Base-by-base conservation (phyloP, 2,797 vertebrate species). In the Zalophus californianus region DNA sequence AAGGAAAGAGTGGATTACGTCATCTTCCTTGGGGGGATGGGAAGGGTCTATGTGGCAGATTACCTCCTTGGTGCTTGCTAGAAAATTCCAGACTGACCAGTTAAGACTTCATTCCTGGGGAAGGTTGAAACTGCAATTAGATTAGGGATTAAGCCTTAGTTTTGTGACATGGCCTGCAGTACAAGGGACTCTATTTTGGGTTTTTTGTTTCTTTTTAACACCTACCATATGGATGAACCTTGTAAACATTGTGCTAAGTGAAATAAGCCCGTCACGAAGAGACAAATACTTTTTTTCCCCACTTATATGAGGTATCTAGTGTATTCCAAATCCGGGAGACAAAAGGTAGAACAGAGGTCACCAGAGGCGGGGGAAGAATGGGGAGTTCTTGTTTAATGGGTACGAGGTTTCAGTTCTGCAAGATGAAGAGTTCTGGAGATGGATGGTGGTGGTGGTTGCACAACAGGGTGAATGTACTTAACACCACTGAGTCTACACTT, bases 291-390 rank as follows among this genome's bases (percentile, higher is more conserved):
- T 20, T 15, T 12, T 20, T 1, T 1, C 44, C 9, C 20, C 1
- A 10, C 54, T 70, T 54, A 3, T 2, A 1, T 48, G 23, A 72
- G 11, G 29, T 50, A 35, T 32, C 62, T 60, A 2, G 25, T 82
- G 1, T 48, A 72, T 60, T 92, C 44, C 32, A 10, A 48, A 18
- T 78, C 66, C 11, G 9, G 5, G 10, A 72, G 56, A 56, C 29
- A 91, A 56, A 79, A 82, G 29, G 44, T 23, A 52, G 79, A 15
- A 25, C 3, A 14, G 25, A 16, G 41, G n/a, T 54, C 20, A 8
- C 15, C 44, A 25, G 27, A 44, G 38, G 1, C 3, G 3, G 6
- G 25, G 52, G 52, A 18, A 18, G 1, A 10, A 58, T 0, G 27
- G 52, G 44, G 21, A 32, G 41, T 44, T 58, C 0, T 14, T 64